phyloP scores from a whole-genome alignment of 2,113 vertebrate genomes.

The Ahaetulla prasina region DNA sequence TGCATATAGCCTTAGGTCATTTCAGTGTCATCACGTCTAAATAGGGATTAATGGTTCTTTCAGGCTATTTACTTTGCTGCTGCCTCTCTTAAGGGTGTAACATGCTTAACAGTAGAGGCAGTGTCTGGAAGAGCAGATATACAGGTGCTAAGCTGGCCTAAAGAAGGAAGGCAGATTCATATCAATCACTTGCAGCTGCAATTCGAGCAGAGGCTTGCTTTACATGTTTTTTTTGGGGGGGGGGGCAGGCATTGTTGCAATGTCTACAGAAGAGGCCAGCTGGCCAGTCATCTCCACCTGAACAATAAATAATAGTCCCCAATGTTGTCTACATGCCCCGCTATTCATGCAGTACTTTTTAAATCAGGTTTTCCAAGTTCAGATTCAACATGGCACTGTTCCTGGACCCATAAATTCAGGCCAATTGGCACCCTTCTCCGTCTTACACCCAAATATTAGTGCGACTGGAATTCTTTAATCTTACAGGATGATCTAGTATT shows the following conservation, averaged over 20 bases:
- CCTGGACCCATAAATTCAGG: background rate
- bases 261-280: background rate
- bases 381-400: background rate
- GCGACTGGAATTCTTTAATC: background rate
- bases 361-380: background rate
- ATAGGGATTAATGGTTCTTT: background rate
- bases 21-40: background rate
- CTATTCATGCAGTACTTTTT: too few relatives aligned
- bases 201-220: background rate
- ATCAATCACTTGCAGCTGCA: background rate
- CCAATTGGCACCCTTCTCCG: background rate
- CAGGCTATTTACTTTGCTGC: background rate
- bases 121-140: background rate
- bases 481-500: background rate
- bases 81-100: background rate
- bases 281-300: background rate
- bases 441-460: background rate
- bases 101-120: background rate
- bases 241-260: background rate
- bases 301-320: background rate
- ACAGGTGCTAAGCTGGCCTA: background rate
- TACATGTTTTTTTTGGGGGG: background rate
- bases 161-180: background rate
- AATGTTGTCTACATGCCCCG: background rate
- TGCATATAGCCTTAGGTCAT: background rate